Conservation (phyloP, 2,888 invertebrate species). For the Zonitis immaculata region DNA sequence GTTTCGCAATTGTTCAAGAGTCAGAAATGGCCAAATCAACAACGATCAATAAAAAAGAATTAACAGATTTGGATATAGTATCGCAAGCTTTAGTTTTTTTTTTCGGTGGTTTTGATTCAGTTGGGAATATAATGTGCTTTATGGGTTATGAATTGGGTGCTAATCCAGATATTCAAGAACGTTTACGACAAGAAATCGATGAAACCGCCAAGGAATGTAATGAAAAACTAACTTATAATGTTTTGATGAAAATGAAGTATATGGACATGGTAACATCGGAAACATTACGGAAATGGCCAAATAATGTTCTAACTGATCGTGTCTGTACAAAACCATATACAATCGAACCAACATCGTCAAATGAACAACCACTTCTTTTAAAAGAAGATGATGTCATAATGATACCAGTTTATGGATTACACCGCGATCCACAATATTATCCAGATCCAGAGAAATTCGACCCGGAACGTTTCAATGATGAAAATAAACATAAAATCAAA, state of each 20-base stretch:
- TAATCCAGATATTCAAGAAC: constrained; percentile 50
- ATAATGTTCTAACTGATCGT: constrained; percentile 48
- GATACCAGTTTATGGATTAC: constrained; percentile 34
- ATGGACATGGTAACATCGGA: constrained; percentile 51
- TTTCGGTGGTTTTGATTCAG: constrained; percentile 50
- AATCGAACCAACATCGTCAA: constrained; percentile 22
- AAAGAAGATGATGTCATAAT: constrained; percentile 34
- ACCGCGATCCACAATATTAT: constrained; percentile 36
- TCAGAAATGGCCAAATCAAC: constrained; percentile 30
- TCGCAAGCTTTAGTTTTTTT: constrained; percentile 53
- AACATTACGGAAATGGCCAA: constrained; percentile 50
- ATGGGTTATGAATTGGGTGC: constrained; percentile 54
- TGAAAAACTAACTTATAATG: constrained; percentile 46
- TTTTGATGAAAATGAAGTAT: constrained; percentile 50
- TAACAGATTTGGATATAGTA: constrained; percentile 51
- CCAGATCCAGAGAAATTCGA: too few species aligned
- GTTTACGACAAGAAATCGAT: constrained; percentile 39
- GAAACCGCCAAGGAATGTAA: constrained; percentile 24
- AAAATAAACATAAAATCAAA: constrained; percentile 52
- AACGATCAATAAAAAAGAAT: constrained; percentile 1
- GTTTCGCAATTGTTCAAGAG: constrained; percentile 25
- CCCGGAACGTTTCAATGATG: constrained; percentile 35
- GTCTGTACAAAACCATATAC: constrained; percentile 52
- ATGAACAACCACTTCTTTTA: constrained; percentile 24
- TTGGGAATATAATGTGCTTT: constrained; percentile 49